Conservation (phyloP, 2,797 vertebrate species). For the Macrochelys suwanniensis region DNA sequence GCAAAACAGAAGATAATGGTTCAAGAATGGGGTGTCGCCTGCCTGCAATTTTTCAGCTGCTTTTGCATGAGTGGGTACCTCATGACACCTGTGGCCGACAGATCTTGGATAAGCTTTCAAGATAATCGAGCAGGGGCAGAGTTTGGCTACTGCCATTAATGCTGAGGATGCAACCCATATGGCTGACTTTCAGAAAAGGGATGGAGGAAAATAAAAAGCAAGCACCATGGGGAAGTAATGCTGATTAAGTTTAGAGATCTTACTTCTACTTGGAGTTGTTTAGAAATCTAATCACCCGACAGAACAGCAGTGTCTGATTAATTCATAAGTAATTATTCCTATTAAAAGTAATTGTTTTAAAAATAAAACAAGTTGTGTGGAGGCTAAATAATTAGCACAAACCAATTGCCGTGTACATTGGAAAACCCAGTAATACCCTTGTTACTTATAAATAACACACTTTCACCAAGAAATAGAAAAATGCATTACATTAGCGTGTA, state of each 20-base stretch:
- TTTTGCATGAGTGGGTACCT: neutral
- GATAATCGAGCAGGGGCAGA: neutral
- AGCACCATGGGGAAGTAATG: neutral
- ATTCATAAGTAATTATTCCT: conserved; percentile 11
- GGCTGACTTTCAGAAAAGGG: neutral
- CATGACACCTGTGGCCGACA: accelerated
- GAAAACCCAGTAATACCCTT: neutral
- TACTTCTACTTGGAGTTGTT: neutral
- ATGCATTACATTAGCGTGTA: neutral
- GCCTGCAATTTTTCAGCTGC: neutral
- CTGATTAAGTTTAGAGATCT: neutral
- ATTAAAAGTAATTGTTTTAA: conserved; percentile 25
- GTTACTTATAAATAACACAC: neutral
- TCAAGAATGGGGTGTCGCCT: neutral
- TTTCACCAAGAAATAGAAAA: neutral
- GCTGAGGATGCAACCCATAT: neutral
- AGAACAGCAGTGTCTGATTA: conserved; percentile 24
- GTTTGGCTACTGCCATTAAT: neutral
- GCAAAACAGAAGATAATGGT: neutral
- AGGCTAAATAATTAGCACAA: neutral
- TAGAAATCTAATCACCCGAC: neutral
- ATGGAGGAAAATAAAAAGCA: neutral
- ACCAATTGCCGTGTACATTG: neutral
- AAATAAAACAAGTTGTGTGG: neutral
- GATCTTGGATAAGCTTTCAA: neutral